Conservation (phyloP, 2,888 invertebrate species). For the Prenolepis imparis region DNA sequence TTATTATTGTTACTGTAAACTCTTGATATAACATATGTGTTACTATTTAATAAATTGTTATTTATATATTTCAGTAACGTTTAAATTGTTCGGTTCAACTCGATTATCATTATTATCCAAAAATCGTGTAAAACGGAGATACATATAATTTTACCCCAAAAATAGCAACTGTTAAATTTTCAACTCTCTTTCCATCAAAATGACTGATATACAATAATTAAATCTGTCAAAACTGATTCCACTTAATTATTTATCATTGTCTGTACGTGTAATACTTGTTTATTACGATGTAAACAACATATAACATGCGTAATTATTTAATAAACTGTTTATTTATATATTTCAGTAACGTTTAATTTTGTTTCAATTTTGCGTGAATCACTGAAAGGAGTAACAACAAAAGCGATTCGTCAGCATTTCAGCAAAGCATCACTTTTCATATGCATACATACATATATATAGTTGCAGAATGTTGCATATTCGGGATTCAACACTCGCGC, state of each 20-base stretch:
- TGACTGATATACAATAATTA: neutral
- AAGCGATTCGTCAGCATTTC: conserved; percentile 16
- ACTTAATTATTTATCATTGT: neutral
- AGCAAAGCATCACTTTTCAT: neutral
- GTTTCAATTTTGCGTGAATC: neutral
- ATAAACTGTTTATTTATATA: neutral
- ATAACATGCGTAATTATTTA: conserved; percentile 8
- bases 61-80: too few species aligned
- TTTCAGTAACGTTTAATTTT: conserved; percentile 17
- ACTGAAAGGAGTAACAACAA: neutral
- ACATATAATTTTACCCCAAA: neutral
- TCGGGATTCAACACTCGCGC: neutral
- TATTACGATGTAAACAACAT: neutral
- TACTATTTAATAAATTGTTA: too few species aligned
- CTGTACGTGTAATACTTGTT: neutral
- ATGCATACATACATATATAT: neutral
- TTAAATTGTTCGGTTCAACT: neutral
- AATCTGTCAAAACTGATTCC: neutral
- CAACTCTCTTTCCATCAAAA: neutral
- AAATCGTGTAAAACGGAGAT: neutral
- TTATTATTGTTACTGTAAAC: too few species aligned
- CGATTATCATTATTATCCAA: neutral
- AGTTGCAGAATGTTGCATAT: conserved; percentile 15
- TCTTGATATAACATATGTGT: too few species aligned
- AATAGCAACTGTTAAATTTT: neutral